Percentiles rank a stretch among this genome's conserved stretches.
phyloP scores from a whole-genome alignment of 2,113 vertebrate species.

The Serilophus lunatus region DNA sequence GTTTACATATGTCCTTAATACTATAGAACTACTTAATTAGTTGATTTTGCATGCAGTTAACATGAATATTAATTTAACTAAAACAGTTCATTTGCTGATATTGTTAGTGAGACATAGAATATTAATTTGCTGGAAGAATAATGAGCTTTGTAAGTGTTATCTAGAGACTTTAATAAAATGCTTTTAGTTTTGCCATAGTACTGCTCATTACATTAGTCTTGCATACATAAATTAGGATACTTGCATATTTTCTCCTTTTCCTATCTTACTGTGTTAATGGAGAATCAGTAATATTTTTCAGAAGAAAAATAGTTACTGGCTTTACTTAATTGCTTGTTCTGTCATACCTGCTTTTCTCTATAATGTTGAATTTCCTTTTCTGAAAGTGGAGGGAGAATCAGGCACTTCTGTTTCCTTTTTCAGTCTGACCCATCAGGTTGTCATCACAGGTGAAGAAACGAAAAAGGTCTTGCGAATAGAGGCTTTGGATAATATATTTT shows the following conservation, averaged over 20 bases:
- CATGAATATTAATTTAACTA: constrained; percentile 34
- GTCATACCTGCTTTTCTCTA: neutral
- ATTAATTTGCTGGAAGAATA: constrained; percentile 48
- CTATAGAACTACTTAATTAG: constrained; percentile 29
- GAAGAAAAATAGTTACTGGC: neutral
- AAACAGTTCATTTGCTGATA: constrained; percentile 33
- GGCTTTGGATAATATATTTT: neutral
- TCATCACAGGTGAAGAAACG: neutral
- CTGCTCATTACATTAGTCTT: neutral
- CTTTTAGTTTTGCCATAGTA: neutral
- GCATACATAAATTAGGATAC: neutral
- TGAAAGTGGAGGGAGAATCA: neutral
- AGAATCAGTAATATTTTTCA: neutral
- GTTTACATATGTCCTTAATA: constrained; percentile 4
- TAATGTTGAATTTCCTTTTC: neutral
- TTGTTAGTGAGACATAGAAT: constrained; percentile 13
- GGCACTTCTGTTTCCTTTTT: neutral
- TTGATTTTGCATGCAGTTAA: constrained; percentile 46
- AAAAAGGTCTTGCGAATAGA: neutral
- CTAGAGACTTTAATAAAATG: neutral
- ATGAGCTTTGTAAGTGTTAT: constrained; percentile 14
- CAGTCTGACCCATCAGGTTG: neutral
- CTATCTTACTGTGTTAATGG: neutral
- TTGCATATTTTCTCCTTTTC: neutral
- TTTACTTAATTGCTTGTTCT: neutral